phyloP scores from a whole-genome alignment of 2,888 invertebrate species.

The Agrochola macilenta region DNA sequence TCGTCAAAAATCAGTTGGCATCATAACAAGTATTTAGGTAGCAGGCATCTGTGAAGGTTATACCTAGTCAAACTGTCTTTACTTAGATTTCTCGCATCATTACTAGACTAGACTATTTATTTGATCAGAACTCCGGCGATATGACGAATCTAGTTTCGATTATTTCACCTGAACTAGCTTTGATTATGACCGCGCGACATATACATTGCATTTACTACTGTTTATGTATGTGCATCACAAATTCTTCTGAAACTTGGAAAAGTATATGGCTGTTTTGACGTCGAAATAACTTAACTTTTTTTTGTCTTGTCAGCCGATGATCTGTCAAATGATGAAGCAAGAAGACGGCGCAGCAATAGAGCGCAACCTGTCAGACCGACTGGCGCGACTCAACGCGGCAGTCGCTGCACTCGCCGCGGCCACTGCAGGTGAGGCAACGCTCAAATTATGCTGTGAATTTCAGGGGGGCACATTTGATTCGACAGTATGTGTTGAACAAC shows the following conservation, averaged over 20 bases:
- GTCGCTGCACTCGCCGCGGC: constrained; percentile 65
- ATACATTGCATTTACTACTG: neutral
- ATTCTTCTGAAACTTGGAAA: neutral
- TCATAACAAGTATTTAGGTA: too few relatives aligned
- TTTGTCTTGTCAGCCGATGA: constrained; percentile 15
- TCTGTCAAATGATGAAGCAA: constrained; percentile 36
- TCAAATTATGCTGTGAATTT: neutral
- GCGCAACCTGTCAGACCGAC: constrained; percentile 48
- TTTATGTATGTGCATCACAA: neutral
- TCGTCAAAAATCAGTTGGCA: too few relatives aligned
- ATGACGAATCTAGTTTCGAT: fast-evolving
- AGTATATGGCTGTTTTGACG: neutral
- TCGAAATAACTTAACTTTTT: neutral
- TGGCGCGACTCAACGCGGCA: constrained; percentile 37
- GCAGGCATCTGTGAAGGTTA: too few relatives aligned
- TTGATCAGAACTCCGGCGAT: neutral
- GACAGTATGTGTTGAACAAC: neutral
- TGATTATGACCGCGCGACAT: neutral
- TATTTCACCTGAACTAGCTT: neutral
- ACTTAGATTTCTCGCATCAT: too few relatives aligned
- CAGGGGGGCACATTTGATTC: neutral
- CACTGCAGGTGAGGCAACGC: constrained; percentile 25
- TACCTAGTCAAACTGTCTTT: too few relatives aligned
- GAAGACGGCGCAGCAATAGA: constrained; percentile 54
- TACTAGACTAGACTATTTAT: too few relatives aligned